Base-by-base conservation (phyloP, 2,113 vertebrate genomes). In the Sciurus niger region DNA sequence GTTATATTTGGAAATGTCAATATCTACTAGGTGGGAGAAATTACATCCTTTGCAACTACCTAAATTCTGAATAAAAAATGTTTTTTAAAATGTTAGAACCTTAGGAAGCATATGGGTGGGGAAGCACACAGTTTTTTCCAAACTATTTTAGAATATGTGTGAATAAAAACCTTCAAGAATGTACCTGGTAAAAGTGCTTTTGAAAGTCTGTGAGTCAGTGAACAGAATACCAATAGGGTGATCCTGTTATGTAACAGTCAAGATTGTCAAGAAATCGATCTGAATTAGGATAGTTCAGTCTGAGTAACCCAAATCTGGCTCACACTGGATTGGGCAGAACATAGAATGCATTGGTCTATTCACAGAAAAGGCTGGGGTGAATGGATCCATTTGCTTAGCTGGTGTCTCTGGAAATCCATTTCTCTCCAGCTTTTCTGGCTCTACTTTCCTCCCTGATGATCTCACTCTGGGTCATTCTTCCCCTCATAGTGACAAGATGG, bases 1-100 rank as follows among this genome's bases (percentile, higher is more conserved):
- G 8, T 58, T 90, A 65, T 83, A 88, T 65, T 78, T 91, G 83
- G 91, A 90, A 72, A 67, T 95, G 20, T 83, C 63, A 88, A 4
- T 30, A 48, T 40, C 46, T 55, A 65, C 6, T 48, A 22, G 24
- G 65, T 2, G 16, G 70, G 53, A 87, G 32, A 73, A 84, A 91
- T 73, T 30, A 78, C 22, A 24, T 22, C n/a, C 30, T 72, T 82
- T 55, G 76, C 14, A 91, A 55, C 4, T 25, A 40, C 34, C 82
- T 86, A 67, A 90, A 60, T 25, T 10, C 30, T 63, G 37, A 12
- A 46, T 37, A 63, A 84, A 80, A 84, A 79, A 34, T 89, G 18
- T 16, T 79, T 74, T 90, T 58, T 58, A 74, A 60, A 80, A 79
- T 46, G 63, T 68, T 34, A 68, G 32, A 68, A n/a, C 30, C 18